phyloP scores from a whole-genome alignment of 2,888 invertebrate species.

The Tribolium freemani region DNA sequence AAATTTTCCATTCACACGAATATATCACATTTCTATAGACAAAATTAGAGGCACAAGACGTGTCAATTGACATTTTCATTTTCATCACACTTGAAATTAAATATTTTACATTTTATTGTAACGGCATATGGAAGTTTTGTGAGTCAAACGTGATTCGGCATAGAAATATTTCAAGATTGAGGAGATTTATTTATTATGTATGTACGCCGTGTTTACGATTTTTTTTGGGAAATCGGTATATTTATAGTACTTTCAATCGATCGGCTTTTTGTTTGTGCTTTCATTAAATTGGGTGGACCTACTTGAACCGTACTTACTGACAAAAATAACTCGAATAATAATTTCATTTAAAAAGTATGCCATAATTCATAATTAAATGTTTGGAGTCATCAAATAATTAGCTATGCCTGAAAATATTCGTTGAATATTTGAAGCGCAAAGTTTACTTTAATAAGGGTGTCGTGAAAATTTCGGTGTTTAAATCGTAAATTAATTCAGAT shows the following conservation, averaged over 20 bases:
- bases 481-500: conserved; percentile 27
- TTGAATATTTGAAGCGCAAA: background rate
- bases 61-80: background rate
- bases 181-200: background rate
- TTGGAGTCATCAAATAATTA: background rate
- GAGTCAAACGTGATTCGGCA: background rate
- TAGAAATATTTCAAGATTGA: conserved; percentile 4
- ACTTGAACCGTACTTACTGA: background rate
- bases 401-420: background rate
- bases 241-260: background rate
- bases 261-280: background rate
- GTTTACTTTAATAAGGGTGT: conserved; percentile 1
- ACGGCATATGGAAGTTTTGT: background rate
- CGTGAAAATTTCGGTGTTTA: conserved; percentile 4
- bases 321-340: background rate
- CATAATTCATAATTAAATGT: too few relatives aligned
- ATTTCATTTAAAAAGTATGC: background rate
- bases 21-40: background rate
- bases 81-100: conserved; percentile 16
- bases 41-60: background rate
- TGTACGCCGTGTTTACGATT: background rate
- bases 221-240: background rate
- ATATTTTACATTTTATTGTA: conserved; percentile 24
- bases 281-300: background rate
- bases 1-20: conserved; percentile 7